Percentiles rank a stretch among this genome's conserved stretches.
phyloP scores from a whole-genome alignment of 2,113 vertebrate species.

The Alces alces region DNA sequence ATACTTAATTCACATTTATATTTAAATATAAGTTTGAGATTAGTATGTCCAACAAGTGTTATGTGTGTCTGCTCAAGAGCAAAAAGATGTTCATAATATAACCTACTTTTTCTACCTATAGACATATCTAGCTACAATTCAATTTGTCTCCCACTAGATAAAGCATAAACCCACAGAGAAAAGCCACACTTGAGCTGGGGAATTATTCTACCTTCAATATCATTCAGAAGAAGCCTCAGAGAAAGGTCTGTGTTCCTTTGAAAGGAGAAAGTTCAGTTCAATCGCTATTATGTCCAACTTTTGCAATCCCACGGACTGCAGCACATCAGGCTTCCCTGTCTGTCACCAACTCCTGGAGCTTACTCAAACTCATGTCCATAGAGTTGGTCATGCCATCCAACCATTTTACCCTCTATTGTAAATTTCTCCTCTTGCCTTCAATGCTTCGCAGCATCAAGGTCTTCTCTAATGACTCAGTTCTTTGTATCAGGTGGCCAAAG shows the following conservation, averaged over 20 bases:
- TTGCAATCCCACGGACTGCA: background rate
- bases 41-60: conserved; percentile 40
- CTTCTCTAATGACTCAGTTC: background rate
- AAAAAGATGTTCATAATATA: conserved; percentile 52
- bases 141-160: conserved; percentile 70
- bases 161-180: conserved; percentile 68
- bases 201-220: background rate
- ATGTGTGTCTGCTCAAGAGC: background rate
- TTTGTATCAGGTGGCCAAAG: background rate
- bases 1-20: background rate
- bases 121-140: conserved; percentile 58
- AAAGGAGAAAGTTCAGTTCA: background rate
- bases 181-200: background rate
- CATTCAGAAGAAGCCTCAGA: conserved; percentile 41
- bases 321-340: background rate
- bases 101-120: conserved; percentile 50
- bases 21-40: conserved; percentile 16
- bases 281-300: background rate
- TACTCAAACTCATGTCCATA: background rate
- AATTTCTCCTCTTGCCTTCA: background rate
- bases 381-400: background rate
- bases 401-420: background rate
- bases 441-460: background rate
- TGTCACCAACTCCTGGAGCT: background rate
- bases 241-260: conserved; percentile 22